Percentiles rank a stretch among this genome's conserved stretches.
phyloP scores from a whole-genome alignment of 2,888 invertebrate genomes.

The Eremobia ochroleuca region DNA sequence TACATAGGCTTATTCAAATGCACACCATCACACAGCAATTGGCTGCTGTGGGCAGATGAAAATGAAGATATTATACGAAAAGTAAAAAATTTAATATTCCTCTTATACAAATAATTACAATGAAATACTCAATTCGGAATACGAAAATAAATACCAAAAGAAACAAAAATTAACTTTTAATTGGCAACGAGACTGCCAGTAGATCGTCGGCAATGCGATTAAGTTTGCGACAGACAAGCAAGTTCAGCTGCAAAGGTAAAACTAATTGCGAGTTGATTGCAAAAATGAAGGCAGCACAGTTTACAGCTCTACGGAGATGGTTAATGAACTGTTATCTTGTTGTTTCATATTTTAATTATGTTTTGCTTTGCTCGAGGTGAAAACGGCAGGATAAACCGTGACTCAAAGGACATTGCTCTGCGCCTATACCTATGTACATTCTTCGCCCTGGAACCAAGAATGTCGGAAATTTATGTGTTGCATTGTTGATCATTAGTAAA shows the following conservation, averaged over 20 bases:
- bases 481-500: no score
- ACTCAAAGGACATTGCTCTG: no score
- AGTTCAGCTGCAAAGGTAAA: constrained; percentile 52
- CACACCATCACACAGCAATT: background rate
- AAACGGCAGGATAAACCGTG: background rate
- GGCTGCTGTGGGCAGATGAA: background rate
- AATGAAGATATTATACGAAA: no score
- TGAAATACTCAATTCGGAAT: background rate
- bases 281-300: constrained; percentile 53
- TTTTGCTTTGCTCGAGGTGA: background rate
- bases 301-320: constrained; percentile 40
- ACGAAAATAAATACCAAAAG: background rate
- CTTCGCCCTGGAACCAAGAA: no score
- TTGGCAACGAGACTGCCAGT: constrained; percentile 16
- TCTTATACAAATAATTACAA: background rate
- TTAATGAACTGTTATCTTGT: constrained; percentile 36
- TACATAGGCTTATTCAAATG: background rate
- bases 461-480: no score
- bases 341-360: constrained; percentile 9
- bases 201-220: constrained; percentile 21
- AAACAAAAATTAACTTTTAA: constrained; percentile 14
- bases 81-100: background rate
- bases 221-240: constrained; percentile 37
- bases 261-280: constrained; percentile 53
- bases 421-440: no score